Base-by-base conservation (phyloP, 2,113 vertebrate genomes). In the Gnathonemus echidnorhynchus region DNA sequence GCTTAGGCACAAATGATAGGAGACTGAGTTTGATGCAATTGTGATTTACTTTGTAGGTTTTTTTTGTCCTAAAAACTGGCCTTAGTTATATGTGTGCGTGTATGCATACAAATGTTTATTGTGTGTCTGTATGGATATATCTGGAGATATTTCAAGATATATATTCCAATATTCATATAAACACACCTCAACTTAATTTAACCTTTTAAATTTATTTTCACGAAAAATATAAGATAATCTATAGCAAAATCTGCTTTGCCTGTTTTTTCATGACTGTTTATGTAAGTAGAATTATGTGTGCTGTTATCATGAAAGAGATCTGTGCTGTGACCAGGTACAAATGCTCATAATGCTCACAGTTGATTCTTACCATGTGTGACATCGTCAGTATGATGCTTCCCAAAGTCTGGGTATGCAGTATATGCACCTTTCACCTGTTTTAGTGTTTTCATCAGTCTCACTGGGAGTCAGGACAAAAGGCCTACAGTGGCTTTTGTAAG, bases 21-120 rank as follows among this genome's bases (percentile, higher is more conserved):
- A 90, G 56, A 89, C 89, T 89, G 89, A 91, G 91, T 92, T 92
- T 88, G n/a, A 86, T 13, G 88, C 87, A 90, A 91, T 77, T 92
- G 66, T 66, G 90, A 85, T 92, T 93, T 92, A 92, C 89, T 93
- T 93, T 90, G 88, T 92, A 92, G 90, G 89, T 90, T 92, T 70
- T 70, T 35, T 46, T 93, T 91, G 88, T 93, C 93, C 92, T 94
- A 52, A 88, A 93, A 95, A 95, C 94, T 94, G 94, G 96, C 95
- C 95, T 96, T 94, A 95, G 95, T 93, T 93, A 89, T 91, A 93
- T 90, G 91, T 83, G 42, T 86, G 74, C 21, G 89, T 92, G 92
- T 88, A 74, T 90, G 45, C 39, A 88, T 48, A 84, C 42, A 88
- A 39, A 13, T 87, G 89, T 49, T 70, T 50, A 87, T 66, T 77